phyloP scores from a whole-genome alignment of 2,113 vertebrate genomes.

The Bungarus multicinctus region DNA sequence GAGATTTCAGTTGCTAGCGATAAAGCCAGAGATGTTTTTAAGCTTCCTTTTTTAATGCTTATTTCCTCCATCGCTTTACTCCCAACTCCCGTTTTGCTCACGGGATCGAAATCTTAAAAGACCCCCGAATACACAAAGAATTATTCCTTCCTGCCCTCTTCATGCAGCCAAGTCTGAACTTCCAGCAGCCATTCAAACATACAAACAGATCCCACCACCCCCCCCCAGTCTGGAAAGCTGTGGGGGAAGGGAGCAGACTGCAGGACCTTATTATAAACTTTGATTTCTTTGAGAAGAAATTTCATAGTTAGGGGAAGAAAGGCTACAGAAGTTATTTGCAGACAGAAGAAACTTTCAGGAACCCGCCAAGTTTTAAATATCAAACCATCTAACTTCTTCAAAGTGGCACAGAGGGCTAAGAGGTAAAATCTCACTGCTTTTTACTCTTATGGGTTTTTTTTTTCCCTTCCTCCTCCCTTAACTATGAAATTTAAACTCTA shows the following conservation, averaged over 20 bases:
- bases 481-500: neutral
- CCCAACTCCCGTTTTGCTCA: neutral
- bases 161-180: neutral
- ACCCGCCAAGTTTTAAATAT: neutral
- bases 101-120: neutral
- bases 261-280: too few relatives aligned
- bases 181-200: constrained; percentile 9
- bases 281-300: neutral
- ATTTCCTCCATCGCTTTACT: neutral
- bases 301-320: neutral
- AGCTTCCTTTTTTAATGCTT: neutral
- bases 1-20: neutral
- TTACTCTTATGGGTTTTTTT: too few relatives aligned
- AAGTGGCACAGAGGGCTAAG: neutral
- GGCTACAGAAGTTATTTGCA: neutral
- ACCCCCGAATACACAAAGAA: neutral
- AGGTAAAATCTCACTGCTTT: too few relatives aligned
- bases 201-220: neutral
- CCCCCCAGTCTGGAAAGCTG: neutral
- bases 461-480: neutral
- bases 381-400: too few relatives aligned
- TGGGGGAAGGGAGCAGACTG: neutral
- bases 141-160: neutral
- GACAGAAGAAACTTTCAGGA: neutral
- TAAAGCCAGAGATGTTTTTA: neutral